Base-by-base conservation (phyloP, 2,888 invertebrate genomes). In the Synergus gifuensis region DNA sequence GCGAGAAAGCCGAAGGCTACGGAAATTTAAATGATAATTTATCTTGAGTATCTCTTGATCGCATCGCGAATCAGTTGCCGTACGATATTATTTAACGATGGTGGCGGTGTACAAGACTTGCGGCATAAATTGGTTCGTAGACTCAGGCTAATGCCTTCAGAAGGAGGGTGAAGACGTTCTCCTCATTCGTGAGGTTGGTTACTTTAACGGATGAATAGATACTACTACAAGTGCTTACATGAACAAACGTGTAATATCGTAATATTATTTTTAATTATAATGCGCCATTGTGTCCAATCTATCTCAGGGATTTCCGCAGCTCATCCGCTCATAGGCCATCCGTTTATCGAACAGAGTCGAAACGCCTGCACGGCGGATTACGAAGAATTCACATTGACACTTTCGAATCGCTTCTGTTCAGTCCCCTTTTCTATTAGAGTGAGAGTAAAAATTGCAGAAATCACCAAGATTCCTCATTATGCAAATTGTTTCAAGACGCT, bases 271-370 rank as follows among this genome's bases (percentile, higher is more conserved):
- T 83, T 80, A 84, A 87, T 86, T 83, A 85, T 85, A 85, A 87
- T 87, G 85, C 82, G 78, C 85, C 84, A 86, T 86, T 85, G 85
- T 85, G 82, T 86, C 83, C 81, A 76, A 77, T 80, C 79, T 79
- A 78, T 78, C 84, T 80, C 77, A 60, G 81, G 77, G 79, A 79
- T 81, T 82, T 79, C 84, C 81, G 80, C 83, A 81, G 80, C 78
- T 83, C 76, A 49, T 77, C 49, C 76, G 79, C 81, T 83, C 82
- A 80, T 82, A 82, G n/a, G 82, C 78, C 46, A 79, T 82, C 83
- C 82, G 84, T n/a, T n/a, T n/a, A n/a, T n/a, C n/a, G n/a, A n/a
- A n/a, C n/a, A n/a, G n/a, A n/a, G n/a, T n/a, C n/a, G n/a, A 80
- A 82, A 64, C 60, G 78, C 77, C 79, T 78, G 77, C 77, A 76